Base-by-base conservation (phyloP, 2,888 invertebrate genomes). In the Calliopum simillimum region DNA sequence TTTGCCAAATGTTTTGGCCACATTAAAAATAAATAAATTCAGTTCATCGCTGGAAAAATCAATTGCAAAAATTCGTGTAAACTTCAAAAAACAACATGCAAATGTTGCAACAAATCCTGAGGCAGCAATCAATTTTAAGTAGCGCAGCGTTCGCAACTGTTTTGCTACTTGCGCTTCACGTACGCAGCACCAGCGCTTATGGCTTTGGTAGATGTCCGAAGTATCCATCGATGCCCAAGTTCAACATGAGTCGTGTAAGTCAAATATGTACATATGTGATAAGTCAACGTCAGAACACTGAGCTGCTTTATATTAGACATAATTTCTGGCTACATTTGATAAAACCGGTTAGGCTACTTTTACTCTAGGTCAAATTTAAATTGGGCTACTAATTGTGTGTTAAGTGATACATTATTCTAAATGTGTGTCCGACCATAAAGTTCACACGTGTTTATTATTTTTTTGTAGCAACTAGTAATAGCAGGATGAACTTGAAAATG, bases 141-240 rank as follows among this genome's bases (percentile, higher is more conserved):
- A 47, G 49, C 41, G 25, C 41, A 21, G 25, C 41, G 13, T 41
- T 47, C 53, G 55, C 11, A 21, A 8, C 12, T 13, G 49, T 49
- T 19, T 19, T 67, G 16, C 53, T 65, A 21, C 44, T 75, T 62
- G 64, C 71, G n/a, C 66, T 74, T 4, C 65, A 75, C 47, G 70
- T 74, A 72, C 73, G 76, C 14, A 61, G 59, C 62, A 68, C 66
- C 2, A 41, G 65, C 46, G 80, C 81, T 59, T 84, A 84, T 76
- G 92, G 91, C 56, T 86, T 92, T 53, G 92, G 93, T 73, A 89
- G 88, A 79, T 93, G 93, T 79, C 92, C 92, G 5, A 88, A 89
- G 75, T 90, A 91, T 82, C 89, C 89, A 63, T 88, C 90, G 76
- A 88, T 92, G 84, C 89, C 90, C 47, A 87, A 90, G 84, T 92